Evolutionary conservation across 2,797 vertebrate genomes (phyloP), one percentile per base, ranked within the genome.

Genomic region (Falco biarmicus): DNA sequence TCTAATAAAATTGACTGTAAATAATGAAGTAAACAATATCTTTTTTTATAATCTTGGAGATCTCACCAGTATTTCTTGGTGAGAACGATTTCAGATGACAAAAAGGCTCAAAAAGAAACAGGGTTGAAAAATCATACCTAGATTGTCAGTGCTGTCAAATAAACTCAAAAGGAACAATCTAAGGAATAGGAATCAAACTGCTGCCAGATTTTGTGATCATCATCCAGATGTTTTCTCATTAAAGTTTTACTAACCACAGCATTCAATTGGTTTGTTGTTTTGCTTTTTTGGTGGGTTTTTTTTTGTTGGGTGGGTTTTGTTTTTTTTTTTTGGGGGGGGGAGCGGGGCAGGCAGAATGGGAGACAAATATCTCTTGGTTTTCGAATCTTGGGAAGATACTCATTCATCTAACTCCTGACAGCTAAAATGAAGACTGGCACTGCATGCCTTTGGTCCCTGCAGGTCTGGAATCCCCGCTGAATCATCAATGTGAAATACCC

Each of bases 281-380:
- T n/a, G 29, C 39, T 41, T 41, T 41, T 41, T 43, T 20, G 20
- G 32, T 41, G 14, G 20, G 43, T 32, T 13, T 47, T 47, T 47
- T 47, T 20, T 43, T n/a, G 41, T 43, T 20, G 20, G 32, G 14
- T 26, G 34, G 15, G n/a, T n/a, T n/a, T n/a, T n/a, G 34, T 34
- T 9, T 34, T 34, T 34, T 13, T 47, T 47, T 47, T 47, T 21
- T 4, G 56, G 43, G 5, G 10, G 10, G 2, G 6, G 56, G n/a
- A n/a, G 43, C 5, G 6, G 10, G 2, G 1, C 19, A 28, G 11
- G 25, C 24, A 3, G 28, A 4, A 2, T 3, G 3, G 16, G 7
- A 59, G 25, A 79, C 24, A 84, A 84, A 57, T 5, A 3, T 26
- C 15, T 31, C 25, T 34, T 32, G 3, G 3, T 9, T 53, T 81